Conservation (phyloP, 2,113 vertebrate genomes). For the Syngnathus scovelli region DNA sequence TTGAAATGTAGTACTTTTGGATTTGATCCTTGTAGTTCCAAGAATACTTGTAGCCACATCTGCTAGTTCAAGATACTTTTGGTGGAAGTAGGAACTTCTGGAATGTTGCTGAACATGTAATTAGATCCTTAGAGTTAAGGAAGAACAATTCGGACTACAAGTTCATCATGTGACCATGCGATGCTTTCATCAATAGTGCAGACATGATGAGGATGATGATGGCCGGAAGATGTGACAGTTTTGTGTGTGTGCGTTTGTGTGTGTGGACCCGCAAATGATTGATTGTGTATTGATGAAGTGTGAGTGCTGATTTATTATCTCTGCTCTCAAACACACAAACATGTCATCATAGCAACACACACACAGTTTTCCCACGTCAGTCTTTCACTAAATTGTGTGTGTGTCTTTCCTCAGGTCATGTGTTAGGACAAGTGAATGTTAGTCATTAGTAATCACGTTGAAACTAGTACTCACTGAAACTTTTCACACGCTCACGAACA, state of each 20-base stretch:
- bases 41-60: no score
- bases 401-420: no score
- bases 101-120: background rate
- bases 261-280: constrained; percentile 37
- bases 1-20: no score
- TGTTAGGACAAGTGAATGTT: no score
- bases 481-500: no score
- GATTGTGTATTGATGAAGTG: constrained; percentile 59
- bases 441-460: no score
- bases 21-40: no score
- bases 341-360: constrained; percentile 41
- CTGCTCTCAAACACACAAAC: constrained; percentile 31
- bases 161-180: background rate
- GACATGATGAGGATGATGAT: background rate
- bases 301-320: constrained; percentile 59
- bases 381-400: no score
- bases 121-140: background rate
- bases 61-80: no score
- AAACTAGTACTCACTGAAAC: no score
- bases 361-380: no score
- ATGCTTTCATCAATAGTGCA: background rate
- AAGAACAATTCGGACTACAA: background rate
- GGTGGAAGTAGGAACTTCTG: no score
- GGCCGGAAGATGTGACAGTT: background rate
- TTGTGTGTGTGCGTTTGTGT: constrained; percentile 15